Base-by-base conservation (phyloP, 2,797 vertebrate species). In the Avahi laniger region DNA sequence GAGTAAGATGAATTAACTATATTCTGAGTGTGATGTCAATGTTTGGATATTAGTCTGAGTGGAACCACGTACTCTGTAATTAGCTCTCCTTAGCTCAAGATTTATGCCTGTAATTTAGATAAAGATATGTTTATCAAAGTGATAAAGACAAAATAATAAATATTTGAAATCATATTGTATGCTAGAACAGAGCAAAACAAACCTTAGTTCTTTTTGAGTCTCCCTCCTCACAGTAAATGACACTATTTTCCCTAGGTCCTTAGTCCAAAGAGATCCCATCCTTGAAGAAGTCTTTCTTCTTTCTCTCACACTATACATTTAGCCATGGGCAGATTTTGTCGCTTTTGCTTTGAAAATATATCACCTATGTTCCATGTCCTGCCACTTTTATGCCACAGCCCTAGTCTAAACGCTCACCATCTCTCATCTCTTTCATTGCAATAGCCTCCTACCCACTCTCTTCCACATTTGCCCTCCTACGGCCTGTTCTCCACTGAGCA, bases 131-230 rank as follows among this genome's bases (percentile, higher is more conserved):
- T 88, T 84, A 72, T 41, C 28, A 20, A 91, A 91, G 76, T 65
- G 41, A 80, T 15, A 79, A 72, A 92, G 2, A 73, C 20, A n/a
- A 50, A 69, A 93, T 7, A 73, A 73, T n/a, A 15, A 52, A 65
- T 89, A 57, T 92, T 86, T 95, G 65, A 93, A 93, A 69, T 75
- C 41, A 89, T 33, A 41, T 38, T 84, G 28, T 41, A 43, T 43
- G 18, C 69, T 46, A 48, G 50, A 65, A 46, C 18, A 3, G 30
- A 78, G n/a, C n/a, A 76, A 93, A 81, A 48, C 8, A 17, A 75
- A 70, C 26, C 17, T 35, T 57, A 57, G 0, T 33, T 69, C 7
- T 57, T 69, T 24, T 6, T 41, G 28, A 73, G 52, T 76, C 38
- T 89, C 69, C 35, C 12, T 84, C 17, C 63, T 89, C 35, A 15